Evolutionary conservation across 2,797 vertebrate genomes (phyloP).

Genomic region (Pygocentrus nattereri): DNA sequence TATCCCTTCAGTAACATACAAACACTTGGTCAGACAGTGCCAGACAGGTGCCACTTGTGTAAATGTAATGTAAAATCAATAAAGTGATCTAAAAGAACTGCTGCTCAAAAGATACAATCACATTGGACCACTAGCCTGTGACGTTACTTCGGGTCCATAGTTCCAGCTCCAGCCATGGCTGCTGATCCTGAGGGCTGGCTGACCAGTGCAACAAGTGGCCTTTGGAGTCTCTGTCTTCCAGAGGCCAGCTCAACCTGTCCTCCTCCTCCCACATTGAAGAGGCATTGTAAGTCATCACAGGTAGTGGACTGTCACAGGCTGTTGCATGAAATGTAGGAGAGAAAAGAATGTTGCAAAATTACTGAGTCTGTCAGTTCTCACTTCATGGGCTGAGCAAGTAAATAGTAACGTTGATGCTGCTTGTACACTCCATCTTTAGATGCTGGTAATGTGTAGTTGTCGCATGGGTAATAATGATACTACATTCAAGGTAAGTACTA

Average conservation of each 20-base stretch:
- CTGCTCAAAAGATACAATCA: neutral
- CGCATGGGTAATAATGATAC: conserved; percentile 31
- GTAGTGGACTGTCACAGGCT: conserved; percentile 80
- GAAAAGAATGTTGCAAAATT: conserved; percentile 5
- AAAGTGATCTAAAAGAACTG: neutral
- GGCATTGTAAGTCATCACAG: conserved; percentile 74
- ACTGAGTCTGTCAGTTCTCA: conserved; percentile 21
- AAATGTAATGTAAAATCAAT: neutral
- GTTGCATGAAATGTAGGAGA: conserved; percentile 33
- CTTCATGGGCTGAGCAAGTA: conserved; percentile 15
- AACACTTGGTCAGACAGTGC: no score
- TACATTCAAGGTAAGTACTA: conserved; percentile 30
- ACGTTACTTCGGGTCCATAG: conserved; percentile 79
- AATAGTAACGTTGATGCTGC: conserved; percentile 28
- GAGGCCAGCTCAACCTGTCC: conserved; percentile 68
- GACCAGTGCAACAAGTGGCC: conserved; percentile 73
- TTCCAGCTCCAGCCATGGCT: conserved; percentile 84
- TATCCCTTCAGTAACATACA: neutral
- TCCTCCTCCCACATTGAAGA: conserved; percentile 80
- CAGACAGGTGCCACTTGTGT: neutral
- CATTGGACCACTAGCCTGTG: conserved; percentile 77
- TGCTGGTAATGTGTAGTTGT: conserved; percentile 40
- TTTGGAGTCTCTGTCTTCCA: conserved; percentile 57
- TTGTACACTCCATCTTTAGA: conserved; percentile 33
- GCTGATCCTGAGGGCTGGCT: conserved; percentile 48